These are phyloP conservation scores for Lochmaea crataegi DNA, from an alignment of 2,888 invertebrate genomes.

Conservation along the genomic window DNA sequence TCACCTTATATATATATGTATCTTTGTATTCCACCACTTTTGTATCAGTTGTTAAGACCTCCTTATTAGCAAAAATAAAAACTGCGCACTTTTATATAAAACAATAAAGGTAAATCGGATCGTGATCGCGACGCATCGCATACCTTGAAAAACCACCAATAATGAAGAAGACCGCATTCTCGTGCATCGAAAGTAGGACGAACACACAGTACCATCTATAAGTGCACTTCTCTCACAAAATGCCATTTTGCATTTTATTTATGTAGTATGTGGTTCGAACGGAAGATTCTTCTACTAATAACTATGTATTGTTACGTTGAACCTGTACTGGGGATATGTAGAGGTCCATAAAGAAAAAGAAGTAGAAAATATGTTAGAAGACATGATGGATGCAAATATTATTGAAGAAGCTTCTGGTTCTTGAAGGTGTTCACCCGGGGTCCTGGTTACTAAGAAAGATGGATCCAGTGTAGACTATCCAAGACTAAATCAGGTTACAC, in stretches of 20 bases:
- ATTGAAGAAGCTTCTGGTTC: too few species aligned
- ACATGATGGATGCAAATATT: too few species aligned
- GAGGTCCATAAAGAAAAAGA: too few species aligned
- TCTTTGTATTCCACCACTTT: constrained; percentile 3
- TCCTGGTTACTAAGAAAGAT: too few species aligned
- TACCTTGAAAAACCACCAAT: constrained; percentile 23
- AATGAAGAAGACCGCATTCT: constrained; percentile 34
- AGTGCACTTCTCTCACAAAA: constrained; percentile 7
- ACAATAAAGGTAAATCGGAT: constrained; percentile 28
- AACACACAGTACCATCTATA: not conserved
- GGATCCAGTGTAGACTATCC: too few species aligned
- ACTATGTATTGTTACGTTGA: too few species aligned
- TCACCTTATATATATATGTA: constrained; percentile 7
- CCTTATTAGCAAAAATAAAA: constrained; percentile 15
- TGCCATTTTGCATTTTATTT: constrained; percentile 5
- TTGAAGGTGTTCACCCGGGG: too few species aligned
- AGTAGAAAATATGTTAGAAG: too few species aligned
- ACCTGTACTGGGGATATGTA: too few species aligned
- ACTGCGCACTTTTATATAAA: constrained; percentile 23
- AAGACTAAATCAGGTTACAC: too few species aligned
- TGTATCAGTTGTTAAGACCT: constrained; percentile 10
- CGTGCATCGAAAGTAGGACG: constrained; percentile 31
- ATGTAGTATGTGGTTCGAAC: not conserved
- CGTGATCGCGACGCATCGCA: constrained; percentile 12
- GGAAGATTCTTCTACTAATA: too few species aligned